phyloP scores from a whole-genome alignment of 2,888 invertebrate species.

The Deroplatys truncata region DNA sequence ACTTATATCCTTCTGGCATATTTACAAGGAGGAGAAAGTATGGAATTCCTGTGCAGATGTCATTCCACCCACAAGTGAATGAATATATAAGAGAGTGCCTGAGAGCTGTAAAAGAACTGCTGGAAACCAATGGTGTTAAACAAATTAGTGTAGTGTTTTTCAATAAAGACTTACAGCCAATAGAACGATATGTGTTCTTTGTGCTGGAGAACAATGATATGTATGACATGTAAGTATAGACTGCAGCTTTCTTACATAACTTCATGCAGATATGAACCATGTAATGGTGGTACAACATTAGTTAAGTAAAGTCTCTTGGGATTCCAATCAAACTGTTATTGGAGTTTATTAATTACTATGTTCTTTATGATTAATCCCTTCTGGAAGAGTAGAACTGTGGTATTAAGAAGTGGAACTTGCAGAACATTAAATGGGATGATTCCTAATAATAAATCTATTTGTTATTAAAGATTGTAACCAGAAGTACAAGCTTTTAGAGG shows the following conservation, averaged over 20 bases:
- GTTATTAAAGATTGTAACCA: too few relatives aligned
- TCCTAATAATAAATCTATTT: too few relatives aligned
- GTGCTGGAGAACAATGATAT: slow-evolving; percentile 34
- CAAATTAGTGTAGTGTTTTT: slow-evolving; percentile 52
- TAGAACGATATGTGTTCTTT: slow-evolving; percentile 50
- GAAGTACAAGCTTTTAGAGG: too few relatives aligned
- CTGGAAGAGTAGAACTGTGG: too few relatives aligned
- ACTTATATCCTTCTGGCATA: slow-evolving; percentile 60
- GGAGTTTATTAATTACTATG: too few relatives aligned
- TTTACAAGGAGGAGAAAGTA: slow-evolving; percentile 62
- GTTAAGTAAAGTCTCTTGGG: too few relatives aligned
- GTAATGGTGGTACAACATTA: too few relatives aligned
- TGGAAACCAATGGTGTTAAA: slow-evolving; percentile 49
- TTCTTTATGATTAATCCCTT: too few relatives aligned
- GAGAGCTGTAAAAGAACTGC: slow-evolving; percentile 49
- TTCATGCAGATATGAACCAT: background rate
- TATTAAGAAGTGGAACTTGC: too few relatives aligned
- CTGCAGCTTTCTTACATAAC: background rate
- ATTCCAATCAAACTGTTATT: too few relatives aligned
- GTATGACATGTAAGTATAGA: background rate
- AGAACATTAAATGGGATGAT: too few relatives aligned
- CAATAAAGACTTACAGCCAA: slow-evolving; percentile 43
- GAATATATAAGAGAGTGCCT: slow-evolving; percentile 57
- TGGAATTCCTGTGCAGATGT: slow-evolving; percentile 51
- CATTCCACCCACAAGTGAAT: slow-evolving; percentile 61